phyloP scores from a whole-genome alignment of 2,888 invertebrate species.

The Bombylius discolor region DNA sequence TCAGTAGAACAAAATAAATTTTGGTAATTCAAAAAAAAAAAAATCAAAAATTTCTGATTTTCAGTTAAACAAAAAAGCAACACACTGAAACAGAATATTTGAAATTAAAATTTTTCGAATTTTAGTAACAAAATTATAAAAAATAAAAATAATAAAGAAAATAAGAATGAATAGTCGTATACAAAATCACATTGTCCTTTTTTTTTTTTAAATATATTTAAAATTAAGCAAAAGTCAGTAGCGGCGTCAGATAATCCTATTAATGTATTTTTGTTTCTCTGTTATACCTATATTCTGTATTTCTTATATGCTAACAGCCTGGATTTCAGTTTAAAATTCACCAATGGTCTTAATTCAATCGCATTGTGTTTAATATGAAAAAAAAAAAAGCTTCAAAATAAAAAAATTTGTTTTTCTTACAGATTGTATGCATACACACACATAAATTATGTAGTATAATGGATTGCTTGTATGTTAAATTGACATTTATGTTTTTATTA shows the following conservation, averaged over 20 bases:
- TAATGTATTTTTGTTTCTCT: too few species aligned
- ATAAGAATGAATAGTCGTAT: background rate
- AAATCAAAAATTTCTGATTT: background rate
- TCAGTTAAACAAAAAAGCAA: conserved; percentile 37
- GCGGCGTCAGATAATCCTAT: background rate
- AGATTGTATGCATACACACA: background rate
- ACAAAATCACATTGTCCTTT: too few species aligned
- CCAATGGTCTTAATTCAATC: too few species aligned
- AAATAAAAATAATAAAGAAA: background rate
- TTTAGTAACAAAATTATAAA: conserved; percentile 3
- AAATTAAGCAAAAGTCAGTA: background rate
- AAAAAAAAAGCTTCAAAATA: background rate
- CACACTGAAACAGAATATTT: conserved; percentile 31
- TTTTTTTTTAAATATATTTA: too few species aligned
- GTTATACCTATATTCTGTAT: too few species aligned
- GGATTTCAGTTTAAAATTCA: too few species aligned
- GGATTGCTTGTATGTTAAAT: conserved; percentile 22
- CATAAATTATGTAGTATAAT: conserved; percentile 21
- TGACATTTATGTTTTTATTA: conserved; percentile 23
- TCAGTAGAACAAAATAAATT: too few species aligned
- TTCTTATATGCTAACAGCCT: too few species aligned
- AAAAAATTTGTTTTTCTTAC: background rate
- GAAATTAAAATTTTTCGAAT: conserved; percentile 38
- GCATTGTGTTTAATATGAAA: background rate
- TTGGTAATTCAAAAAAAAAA: background rate